A percentile compares a stretch with the other conserved stretches of the same genome.
These are phyloP conservation scores for Nomada ruficornis DNA, from an alignment of 2,888 invertebrate genomes.

Conservation along the genomic window DNA sequence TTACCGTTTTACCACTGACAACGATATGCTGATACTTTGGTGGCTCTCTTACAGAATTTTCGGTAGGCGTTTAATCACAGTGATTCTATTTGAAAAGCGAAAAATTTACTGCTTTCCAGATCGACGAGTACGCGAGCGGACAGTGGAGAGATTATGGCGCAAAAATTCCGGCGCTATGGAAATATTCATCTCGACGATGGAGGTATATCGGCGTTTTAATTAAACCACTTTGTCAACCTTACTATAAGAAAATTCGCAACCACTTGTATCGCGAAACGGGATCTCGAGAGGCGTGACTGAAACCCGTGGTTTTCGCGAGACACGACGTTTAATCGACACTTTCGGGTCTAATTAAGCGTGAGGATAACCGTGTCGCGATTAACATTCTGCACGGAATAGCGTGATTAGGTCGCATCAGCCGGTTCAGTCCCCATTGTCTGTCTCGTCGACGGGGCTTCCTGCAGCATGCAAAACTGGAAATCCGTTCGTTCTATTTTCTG, in stretches of 20 bases:
- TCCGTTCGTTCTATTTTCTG: slow-evolving; percentile 54
- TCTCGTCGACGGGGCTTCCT: slow-evolving; percentile 36
- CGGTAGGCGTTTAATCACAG: not conserved
- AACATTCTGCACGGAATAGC: slow-evolving; percentile 52
- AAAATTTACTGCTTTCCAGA: slow-evolving; percentile 83
- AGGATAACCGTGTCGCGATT: slow-evolving; percentile 47
- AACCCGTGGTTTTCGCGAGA: slow-evolving; percentile 11
- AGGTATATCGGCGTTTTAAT: slow-evolving; percentile 82
- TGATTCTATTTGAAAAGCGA: too few relatives aligned
- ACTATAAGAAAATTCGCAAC: not conserved
- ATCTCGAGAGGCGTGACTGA: slow-evolving; percentile 31
- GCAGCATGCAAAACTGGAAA: slow-evolving; percentile 48
- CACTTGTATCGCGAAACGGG: not conserved
- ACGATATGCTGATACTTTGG: too few relatives aligned
- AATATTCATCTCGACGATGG: slow-evolving; percentile 86
- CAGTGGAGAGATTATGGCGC: slow-evolving; percentile 87
- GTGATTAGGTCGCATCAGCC: slow-evolving; percentile 57
- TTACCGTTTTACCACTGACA: not conserved
- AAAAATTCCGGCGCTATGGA: slow-evolving; percentile 86
- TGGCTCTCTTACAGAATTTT: not conserved
- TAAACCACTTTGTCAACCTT: not conserved
- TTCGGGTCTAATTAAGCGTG: slow-evolving; percentile 48
- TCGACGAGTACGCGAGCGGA: slow-evolving; percentile 86
- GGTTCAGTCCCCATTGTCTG: slow-evolving; percentile 45
- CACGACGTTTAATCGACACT: slow-evolving; percentile 46